Percentiles rank a stretch among this genome's conserved stretches.
phyloP scores from a whole-genome alignment of 2,888 invertebrate genomes.

The Yponomeuta cagnagella region DNA sequence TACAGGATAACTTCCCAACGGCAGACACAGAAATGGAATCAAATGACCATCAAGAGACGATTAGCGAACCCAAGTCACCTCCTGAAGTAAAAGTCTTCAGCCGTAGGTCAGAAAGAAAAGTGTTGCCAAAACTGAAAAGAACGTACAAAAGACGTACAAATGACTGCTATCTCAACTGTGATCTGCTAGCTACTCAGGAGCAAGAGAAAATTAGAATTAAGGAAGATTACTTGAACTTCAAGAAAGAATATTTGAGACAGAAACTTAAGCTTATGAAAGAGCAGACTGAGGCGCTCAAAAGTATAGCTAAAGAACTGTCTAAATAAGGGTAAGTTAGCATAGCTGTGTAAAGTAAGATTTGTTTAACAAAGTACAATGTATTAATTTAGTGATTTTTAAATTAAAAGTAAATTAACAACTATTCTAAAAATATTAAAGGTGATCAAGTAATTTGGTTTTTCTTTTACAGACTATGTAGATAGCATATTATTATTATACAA shows the following conservation, averaged over 20 bases:
- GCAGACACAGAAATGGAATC: constrained; percentile 2
- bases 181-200: constrained; percentile 50
- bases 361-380: constrained; percentile 1
- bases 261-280: constrained; percentile 56
- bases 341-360: background rate
- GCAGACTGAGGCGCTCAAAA: constrained; percentile 62
- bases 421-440: background rate
- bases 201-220: constrained; percentile 54
- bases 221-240: constrained; percentile 60
- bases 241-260: constrained; percentile 60
- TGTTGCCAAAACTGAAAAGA: constrained; percentile 30
- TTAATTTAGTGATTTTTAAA: background rate
- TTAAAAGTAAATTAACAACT: background rate
- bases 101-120: constrained; percentile 25
- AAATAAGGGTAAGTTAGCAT: constrained; percentile 18
- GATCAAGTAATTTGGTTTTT: background rate
- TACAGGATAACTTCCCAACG: background rate
- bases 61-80: constrained; percentile 48
- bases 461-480: too few relatives aligned
- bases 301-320: constrained; percentile 55
- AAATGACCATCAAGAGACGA: constrained; percentile 23
- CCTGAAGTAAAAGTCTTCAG: constrained; percentile 47
- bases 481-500: too few relatives aligned
- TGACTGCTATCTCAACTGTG: constrained; percentile 54
- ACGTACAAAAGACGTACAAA: constrained; percentile 11